Evolutionary conservation across 2,113 vertebrate genomes (phyloP).

Genomic region (Amphiprion ocellaris): DNA sequence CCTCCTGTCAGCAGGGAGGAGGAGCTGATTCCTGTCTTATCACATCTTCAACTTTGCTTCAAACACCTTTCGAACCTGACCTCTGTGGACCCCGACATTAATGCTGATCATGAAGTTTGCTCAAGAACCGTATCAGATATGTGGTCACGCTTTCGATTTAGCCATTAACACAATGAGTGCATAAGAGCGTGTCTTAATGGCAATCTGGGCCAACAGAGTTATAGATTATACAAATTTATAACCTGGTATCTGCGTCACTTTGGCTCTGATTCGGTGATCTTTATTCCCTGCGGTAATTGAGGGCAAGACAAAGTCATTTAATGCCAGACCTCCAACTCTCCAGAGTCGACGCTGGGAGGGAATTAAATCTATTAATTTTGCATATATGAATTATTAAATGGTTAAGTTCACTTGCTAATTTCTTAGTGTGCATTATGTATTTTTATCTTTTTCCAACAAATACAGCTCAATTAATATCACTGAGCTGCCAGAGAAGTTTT

Average conservation of each 20-base stretch:
- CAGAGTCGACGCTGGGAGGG: constrained; percentile 25
- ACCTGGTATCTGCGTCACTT: constrained; percentile 48
- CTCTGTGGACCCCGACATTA: constrained; percentile 20
- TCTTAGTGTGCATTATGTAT: background rate
- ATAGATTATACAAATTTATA: constrained; percentile 68
- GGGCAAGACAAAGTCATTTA: constrained; percentile 62
- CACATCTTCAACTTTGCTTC: constrained; percentile 19
- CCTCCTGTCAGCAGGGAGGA: constrained; percentile 1
- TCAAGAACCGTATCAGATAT: constrained; percentile 25
- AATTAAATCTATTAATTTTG: constrained; percentile 46
- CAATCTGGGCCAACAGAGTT: constrained; percentile 47
- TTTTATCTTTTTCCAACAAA: background rate
- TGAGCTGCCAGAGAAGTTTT: background rate
- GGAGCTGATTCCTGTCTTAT: background rate
- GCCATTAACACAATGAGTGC: constrained; percentile 49
- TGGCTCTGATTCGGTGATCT: constrained; percentile 45
- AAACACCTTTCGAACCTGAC: constrained; percentile 40
- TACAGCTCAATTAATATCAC: background rate
- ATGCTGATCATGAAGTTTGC: constrained; percentile 29
- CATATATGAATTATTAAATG: constrained; percentile 59
- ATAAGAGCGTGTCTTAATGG: constrained; percentile 49
- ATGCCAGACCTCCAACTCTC: constrained; percentile 53
- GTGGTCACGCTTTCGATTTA: constrained; percentile 34
- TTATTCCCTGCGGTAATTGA: constrained; percentile 55
- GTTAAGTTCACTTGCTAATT: constrained; percentile 5